Conservation (phyloP, 2,888 invertebrate species). For the Rhyacophila evoluta region DNA sequence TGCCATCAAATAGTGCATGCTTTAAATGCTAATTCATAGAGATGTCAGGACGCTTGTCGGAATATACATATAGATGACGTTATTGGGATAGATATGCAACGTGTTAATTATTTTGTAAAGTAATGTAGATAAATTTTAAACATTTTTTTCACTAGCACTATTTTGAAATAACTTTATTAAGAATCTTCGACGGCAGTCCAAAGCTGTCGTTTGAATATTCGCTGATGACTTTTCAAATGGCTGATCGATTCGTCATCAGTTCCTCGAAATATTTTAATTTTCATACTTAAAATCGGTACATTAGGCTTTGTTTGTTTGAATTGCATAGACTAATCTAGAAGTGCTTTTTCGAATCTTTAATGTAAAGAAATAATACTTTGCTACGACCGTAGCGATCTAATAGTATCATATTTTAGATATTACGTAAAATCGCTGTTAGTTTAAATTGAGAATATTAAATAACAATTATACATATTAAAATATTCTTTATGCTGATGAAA, state of each 20-base stretch:
- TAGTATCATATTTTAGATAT: conserved; percentile 42
- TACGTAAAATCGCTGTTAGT: conserved; percentile 50
- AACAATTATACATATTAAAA: conserved; percentile 31
- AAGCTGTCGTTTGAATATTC: neutral
- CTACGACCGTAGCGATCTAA: conserved; percentile 40
- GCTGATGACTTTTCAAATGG: neutral
- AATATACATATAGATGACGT: conserved; percentile 25
- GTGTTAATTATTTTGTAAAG: conserved; percentile 20
- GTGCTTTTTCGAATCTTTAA: conserved; percentile 42
- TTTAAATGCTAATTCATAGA: conserved; percentile 47
- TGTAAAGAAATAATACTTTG: conserved; percentile 27
- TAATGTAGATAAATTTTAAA: conserved; percentile 2
- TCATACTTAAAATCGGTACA: neutral
- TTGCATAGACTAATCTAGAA: conserved; percentile 47
- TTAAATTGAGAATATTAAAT: conserved; percentile 30
- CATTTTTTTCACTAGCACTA: conserved; percentile 20
- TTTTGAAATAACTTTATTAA: neutral
- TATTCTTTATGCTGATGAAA: conserved; percentile 38
- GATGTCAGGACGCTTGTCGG: conserved; percentile 28
- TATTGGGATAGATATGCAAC: conserved; percentile 6
- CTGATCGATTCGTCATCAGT: neutral
- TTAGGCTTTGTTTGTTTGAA: conserved; percentile 16
- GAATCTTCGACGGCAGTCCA: neutral
- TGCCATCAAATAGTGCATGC: conserved; percentile 49
- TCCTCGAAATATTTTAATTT: neutral